These are phyloP conservation scores for Coendou prehensilis DNA, from an alignment of 2,797 vertebrate species.

Conservation along the genomic window DNA sequence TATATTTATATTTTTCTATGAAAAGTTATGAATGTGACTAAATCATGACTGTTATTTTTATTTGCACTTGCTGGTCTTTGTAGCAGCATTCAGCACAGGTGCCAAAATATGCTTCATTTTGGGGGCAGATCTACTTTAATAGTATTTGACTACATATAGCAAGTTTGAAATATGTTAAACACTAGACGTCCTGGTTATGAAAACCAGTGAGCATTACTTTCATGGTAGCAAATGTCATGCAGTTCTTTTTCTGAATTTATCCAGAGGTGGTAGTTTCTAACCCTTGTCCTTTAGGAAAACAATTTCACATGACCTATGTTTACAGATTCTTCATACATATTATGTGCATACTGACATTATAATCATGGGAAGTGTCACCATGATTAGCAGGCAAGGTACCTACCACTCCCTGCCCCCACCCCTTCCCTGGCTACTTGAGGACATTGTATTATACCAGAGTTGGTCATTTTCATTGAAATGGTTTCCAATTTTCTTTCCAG, in stretches of 20 bases:
- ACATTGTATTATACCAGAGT: conserved; percentile 68
- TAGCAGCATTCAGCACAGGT: conserved; percentile 88
- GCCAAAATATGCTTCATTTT: conserved; percentile 83
- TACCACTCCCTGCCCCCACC: conserved; percentile 43
- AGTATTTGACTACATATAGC: conserved; percentile 75
- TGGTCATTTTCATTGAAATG: conserved; percentile 74
- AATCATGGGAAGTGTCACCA: conserved; percentile 75
- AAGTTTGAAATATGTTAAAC: conserved; percentile 65
- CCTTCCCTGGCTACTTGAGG: conserved; percentile 66
- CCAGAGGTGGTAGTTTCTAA: conserved; percentile 70
- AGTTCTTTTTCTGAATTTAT: conserved; percentile 67
- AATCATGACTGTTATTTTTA: conserved; percentile 90
- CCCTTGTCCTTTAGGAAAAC: conserved; percentile 52
- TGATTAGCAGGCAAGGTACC: conserved; percentile 74
- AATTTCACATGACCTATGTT: conserved; percentile 75
- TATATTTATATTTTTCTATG: conserved; percentile 97
- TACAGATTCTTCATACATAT: conserved; percentile 73
- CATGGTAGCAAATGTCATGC: conserved; percentile 56
- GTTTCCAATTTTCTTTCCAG: conserved; percentile 66
- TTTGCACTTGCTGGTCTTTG: conserved; percentile 90
- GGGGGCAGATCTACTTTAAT: conserved; percentile 82
- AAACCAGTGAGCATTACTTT: conserved; percentile 79
- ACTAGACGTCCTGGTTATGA: conserved; percentile 74
- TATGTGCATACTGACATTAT: conserved; percentile 72
- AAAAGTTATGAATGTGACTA: conserved; percentile 90